A percentile compares a stretch with the other conserved stretches of the same genome.
These are phyloP conservation scores for Oophaga pumilio DNA, from an alignment of 2,113 vertebrate species.

Conservation along the genomic window DNA sequence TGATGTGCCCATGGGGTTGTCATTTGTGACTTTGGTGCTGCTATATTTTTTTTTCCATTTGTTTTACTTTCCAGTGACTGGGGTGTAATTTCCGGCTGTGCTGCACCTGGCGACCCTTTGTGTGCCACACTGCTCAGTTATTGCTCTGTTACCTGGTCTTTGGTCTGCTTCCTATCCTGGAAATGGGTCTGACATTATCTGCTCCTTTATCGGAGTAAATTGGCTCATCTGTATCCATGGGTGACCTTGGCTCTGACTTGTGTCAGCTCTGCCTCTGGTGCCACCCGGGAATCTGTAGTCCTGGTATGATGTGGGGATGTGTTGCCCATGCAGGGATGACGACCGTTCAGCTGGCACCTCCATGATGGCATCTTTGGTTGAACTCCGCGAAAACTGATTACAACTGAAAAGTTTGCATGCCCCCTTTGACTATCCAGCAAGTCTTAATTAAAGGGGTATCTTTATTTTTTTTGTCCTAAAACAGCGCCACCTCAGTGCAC, in stretches of 20 bases:
- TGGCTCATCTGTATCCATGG: not conserved
- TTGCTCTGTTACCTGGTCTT: not conserved
- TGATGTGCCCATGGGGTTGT: not conserved
- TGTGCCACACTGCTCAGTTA: not conserved
- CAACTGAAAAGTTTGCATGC: too few species aligned
- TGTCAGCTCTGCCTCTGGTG: too few species aligned
- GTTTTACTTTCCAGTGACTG: constrained; percentile 14
- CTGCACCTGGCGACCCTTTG: not conserved
- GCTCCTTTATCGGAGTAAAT: not conserved
- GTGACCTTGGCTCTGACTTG: not conserved
- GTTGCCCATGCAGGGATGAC: too few species aligned
- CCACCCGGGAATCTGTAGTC: not conserved
- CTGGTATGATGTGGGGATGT: too few species aligned
- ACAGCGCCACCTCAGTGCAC: too few species aligned
- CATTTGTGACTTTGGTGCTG: not conserved
- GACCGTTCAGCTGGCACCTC: too few species aligned
- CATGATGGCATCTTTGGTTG: too few species aligned
- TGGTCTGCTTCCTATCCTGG: not conserved
- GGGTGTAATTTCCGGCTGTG: not conserved
- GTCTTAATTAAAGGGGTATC: too few species aligned
- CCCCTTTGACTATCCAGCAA: too few species aligned
- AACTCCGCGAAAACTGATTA: too few species aligned
- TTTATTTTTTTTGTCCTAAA: too few species aligned
- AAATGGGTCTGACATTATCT: not conserved
- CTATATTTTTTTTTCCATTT: not conserved